A percentile compares a stretch with the other conserved stretches of the same genome.
These are phyloP conservation scores for Phymorhynchus buccinoides DNA, from an alignment of 1,140 invertebrate genomes.

Conservation along the genomic window DNA sequence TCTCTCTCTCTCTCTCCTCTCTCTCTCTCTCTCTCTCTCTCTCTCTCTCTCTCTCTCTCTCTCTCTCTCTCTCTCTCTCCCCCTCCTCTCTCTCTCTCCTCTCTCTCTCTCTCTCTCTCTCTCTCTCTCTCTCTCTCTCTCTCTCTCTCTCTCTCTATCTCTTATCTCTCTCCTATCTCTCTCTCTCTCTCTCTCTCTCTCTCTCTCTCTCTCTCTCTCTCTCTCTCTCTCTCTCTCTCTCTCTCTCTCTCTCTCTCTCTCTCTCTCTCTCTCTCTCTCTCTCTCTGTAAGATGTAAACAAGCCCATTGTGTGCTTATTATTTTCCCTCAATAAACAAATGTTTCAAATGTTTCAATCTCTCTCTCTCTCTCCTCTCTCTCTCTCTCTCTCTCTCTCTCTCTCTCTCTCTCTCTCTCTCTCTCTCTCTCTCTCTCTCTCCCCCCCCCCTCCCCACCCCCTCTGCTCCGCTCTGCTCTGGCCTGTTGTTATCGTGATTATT, in stretches of 20 bases:
- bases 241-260: not conserved
- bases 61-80: not conserved
- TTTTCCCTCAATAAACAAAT: too few relatives aligned
- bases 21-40: not conserved
- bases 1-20: not conserved
- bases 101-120: not conserved
- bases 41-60: not conserved
- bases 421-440: conserved; percentile 13
- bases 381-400: not conserved
- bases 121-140: not conserved
- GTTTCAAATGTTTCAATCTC: too few relatives aligned
- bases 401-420: not conserved
- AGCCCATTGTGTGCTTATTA: too few relatives aligned
- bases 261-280: not conserved
- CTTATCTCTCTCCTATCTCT: too few relatives aligned
- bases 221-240: not conserved
- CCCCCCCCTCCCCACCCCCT: not conserved
- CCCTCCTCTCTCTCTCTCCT: not conserved
- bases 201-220: not conserved
- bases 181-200: too few relatives aligned
- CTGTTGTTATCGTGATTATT: too few relatives aligned
- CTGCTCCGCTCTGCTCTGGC: too few relatives aligned
- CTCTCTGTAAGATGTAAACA: too few relatives aligned
- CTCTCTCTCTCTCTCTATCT: too few relatives aligned
- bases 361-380: not conserved